These are phyloP conservation scores for Holothuria glaberrima DNA, from an alignment of 35 echinoderm and acorn worm species.

Conservation along the genomic window DNA sequence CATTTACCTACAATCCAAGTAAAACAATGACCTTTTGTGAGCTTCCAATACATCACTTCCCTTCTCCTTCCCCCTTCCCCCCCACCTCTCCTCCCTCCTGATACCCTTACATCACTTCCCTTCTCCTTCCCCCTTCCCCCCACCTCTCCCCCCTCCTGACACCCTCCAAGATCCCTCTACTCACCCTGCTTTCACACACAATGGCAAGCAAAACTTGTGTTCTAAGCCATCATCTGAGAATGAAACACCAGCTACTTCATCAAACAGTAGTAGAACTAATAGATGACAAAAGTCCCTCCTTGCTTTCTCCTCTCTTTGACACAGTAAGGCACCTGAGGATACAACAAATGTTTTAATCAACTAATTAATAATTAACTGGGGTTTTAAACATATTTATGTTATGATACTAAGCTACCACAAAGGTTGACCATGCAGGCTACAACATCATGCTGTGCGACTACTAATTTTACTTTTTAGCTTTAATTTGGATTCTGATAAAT, in stretches of 20 bases:
- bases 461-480: neutral
- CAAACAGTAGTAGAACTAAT: conserved; percentile 69
- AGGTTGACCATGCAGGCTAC: neutral
- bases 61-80: too few relatives aligned
- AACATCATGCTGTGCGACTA: neutral
- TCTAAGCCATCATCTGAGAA: neutral
- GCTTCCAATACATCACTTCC: too few relatives aligned
- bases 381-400: neutral
- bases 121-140: neutral
- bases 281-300: conserved; percentile 68
- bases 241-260: conserved; percentile 63
- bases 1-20: too few relatives aligned
- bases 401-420: neutral
- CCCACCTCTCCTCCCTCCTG: too few relatives aligned
- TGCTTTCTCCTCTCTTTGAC: conserved; percentile 56
- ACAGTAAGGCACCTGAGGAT: conserved; percentile 67
- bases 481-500: neutral
- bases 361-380: too few relatives aligned
- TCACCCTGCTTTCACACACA: conserved; percentile 67
- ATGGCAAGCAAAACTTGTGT: conserved; percentile 64
- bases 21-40: too few relatives aligned
- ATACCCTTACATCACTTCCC: too few relatives aligned
- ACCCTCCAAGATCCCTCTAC: neutral
- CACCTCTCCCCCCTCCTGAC: neutral
- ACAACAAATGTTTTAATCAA: too few relatives aligned